These are phyloP conservation scores for Alligator mississippiensis DNA, from an alignment of 2,113 vertebrate genomes.

Conservation along the genomic window DNA sequence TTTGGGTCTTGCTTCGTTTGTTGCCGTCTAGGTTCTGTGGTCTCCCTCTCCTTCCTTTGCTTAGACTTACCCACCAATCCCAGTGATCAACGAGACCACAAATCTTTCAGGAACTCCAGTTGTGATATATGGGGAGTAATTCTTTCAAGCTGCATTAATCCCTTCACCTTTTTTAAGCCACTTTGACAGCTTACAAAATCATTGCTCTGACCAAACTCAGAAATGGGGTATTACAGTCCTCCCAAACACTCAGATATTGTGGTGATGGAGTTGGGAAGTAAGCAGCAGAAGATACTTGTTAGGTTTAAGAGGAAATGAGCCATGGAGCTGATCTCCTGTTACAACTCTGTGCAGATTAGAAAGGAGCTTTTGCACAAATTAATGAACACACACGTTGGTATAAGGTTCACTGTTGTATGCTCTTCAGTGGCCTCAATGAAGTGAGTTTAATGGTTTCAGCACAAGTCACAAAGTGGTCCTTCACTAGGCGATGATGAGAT, in stretches of 20 bases:
- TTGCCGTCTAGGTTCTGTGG: too few species aligned
- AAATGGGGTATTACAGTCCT: fast-evolving
- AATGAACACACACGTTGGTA: background rate
- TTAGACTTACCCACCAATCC: background rate
- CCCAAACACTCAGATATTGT: background rate
- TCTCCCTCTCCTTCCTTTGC: too few species aligned
- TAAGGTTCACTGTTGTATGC: background rate
- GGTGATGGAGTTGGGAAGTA: too few species aligned
- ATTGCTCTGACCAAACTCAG: background rate
- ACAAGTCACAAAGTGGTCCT: background rate
- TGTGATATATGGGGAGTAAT: background rate
- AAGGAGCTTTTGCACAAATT: background rate
- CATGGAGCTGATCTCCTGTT: fast-evolving
- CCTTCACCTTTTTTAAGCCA: background rate
- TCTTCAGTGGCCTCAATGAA: background rate
- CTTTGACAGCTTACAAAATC: background rate
- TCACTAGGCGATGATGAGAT: background rate
- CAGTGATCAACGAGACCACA: background rate
- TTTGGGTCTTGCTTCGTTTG: too few species aligned
- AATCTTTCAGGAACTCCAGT: background rate
- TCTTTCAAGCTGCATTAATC: background rate
- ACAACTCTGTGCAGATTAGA: background rate
- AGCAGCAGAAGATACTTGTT: background rate
- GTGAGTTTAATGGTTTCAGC: background rate
- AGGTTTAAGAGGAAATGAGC: background rate